Evolutionary conservation across 1,140 invertebrate species (phyloP), one percentile per base, ranked within the genome.

Genomic region (Hylaeus volcanicus): DNA sequence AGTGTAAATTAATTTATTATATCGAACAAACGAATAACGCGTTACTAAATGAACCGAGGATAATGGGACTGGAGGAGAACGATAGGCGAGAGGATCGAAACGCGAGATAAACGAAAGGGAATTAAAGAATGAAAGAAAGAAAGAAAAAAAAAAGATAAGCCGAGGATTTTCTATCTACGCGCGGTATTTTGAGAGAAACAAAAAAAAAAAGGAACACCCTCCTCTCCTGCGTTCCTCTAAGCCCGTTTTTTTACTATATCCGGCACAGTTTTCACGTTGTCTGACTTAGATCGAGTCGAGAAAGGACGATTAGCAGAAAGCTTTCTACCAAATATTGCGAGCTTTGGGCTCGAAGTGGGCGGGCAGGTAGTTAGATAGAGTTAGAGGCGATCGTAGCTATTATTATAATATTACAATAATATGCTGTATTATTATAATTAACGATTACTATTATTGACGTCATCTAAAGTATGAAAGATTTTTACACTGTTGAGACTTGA

Each of bases 401-500:
- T 91, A 91, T 92, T 89, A 92, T 92, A 92, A 91, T 91, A 92
- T 91, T 91, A 92, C 89, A 91, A 92, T 91, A 92, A 92, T 89
- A 91, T 78, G 83, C 87, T 92, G 92, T 92, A 92, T 91, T 92
- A 92, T 92, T 93, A 89, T 92, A 92, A 92, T 91, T 91, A 92
- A 91, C 90, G 87, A 91, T 92, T 91, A 91, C 91, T 92, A 92
- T 92, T 92, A 92, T 93, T 92, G 89, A 92, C 88, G 85, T 89
- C 90, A 92, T 91, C 89, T 91, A 91, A 92, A 92, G 89, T 91
- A 92, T 92, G 91, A 92, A 93, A 93, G 91, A 92, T 92, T 93
- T 93, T 92, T 93, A 93, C 92, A 92, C 91, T 93, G 92, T 92
- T 93, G 90, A 93, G 91, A 92, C 91, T 92, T 93, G 91, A 93